These are phyloP conservation scores for Globicephala melas DNA, from an alignment of 2,113 vertebrate species.

Conservation along the genomic window DNA sequence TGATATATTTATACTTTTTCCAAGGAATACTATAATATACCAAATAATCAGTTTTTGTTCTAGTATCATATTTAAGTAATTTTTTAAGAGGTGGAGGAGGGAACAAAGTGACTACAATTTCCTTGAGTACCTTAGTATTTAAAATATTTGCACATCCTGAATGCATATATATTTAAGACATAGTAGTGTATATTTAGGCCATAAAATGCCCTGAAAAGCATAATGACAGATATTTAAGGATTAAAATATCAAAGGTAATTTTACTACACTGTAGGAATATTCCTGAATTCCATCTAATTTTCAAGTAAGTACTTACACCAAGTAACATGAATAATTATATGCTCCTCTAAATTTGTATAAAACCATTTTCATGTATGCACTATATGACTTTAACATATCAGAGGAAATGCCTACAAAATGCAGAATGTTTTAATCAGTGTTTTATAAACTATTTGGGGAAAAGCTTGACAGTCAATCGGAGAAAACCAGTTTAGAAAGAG, in stretches of 20 bases:
- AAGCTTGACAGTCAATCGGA: not conserved
- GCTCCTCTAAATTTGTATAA: constrained; percentile 7
- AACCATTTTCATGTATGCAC: constrained; percentile 19
- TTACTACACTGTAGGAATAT: not conserved
- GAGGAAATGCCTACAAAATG: not conserved
- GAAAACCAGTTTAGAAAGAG: not conserved
- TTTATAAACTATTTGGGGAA: not conserved
- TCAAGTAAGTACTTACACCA: constrained; percentile 30
- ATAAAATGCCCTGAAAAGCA: not conserved
- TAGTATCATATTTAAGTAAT: not conserved
- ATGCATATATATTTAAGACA: not conserved
- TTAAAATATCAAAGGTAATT: constrained; percentile 14
- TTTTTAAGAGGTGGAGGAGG: not conserved
- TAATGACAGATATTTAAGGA: not conserved
- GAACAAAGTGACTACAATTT: not conserved
- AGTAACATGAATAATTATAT: constrained; percentile 39
- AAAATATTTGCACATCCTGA: not conserved
- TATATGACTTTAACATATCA: not conserved
- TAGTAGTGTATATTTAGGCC: not conserved
- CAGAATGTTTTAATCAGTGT: not conserved
- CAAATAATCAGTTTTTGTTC: not conserved
- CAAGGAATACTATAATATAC: not conserved
- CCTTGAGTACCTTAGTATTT: not conserved
- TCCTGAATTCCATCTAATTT: constrained; percentile 42
- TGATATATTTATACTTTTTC: not conserved